Conservation (phyloP, 2,888 invertebrate genomes). For the Chorisops tibialis region DNA sequence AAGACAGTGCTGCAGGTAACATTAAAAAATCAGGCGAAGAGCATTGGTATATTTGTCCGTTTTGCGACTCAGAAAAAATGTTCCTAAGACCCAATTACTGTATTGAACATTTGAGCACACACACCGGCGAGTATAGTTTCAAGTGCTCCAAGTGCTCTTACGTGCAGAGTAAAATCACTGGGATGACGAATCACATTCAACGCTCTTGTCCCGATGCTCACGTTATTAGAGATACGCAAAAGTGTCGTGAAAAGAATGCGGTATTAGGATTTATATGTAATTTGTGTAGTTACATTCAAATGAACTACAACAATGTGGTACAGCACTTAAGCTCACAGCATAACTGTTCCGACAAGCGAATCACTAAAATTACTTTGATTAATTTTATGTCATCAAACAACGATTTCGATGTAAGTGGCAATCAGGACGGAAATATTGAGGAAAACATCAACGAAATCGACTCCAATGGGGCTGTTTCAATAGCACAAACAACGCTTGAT, state of each 20-base stretch:
- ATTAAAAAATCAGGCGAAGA: too few relatives aligned
- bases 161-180: slow-evolving; percentile 18
- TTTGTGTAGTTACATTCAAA: slow-evolving; percentile 70
- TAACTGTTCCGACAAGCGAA: slow-evolving; percentile 28
- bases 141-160: slow-evolving; percentile 60
- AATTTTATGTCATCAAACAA: too few relatives aligned
- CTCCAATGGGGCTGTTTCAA: too few relatives aligned
- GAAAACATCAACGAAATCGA: too few relatives aligned
- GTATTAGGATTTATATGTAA: slow-evolving; percentile 62
- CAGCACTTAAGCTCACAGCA: slow-evolving; percentile 56
- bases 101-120: slow-evolving; percentile 70
- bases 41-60: slow-evolving; percentile 27
- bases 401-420: too few relatives aligned
- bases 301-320: slow-evolving; percentile 60
- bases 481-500: too few relatives aligned
- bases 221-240: neutral
- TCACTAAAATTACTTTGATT: slow-evolving; percentile 34
- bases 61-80: too few relatives aligned
- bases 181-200: slow-evolving; percentile 34
- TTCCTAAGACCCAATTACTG: too few relatives aligned
- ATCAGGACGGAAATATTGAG: too few relatives aligned
- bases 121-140: slow-evolving; percentile 75
- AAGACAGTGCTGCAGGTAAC: neutral
- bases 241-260: neutral
- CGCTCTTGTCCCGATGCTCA: neutral